Evolutionary conservation across 1,140 invertebrate species (phyloP), one percentile per base, ranked within the genome.

Genomic region (Drosophila ambigua): DNA sequence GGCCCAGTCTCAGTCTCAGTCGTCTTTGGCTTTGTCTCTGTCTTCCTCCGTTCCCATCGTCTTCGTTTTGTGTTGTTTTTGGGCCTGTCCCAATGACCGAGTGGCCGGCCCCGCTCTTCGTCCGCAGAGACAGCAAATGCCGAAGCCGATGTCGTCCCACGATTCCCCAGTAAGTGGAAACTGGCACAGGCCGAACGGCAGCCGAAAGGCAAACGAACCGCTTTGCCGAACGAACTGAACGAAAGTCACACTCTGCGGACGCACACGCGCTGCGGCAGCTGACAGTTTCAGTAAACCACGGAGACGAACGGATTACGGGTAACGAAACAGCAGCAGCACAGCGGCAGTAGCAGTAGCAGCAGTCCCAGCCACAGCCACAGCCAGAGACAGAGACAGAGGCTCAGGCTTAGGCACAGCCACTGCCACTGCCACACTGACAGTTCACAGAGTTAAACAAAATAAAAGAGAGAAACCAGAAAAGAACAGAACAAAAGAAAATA

Each of bases 211-310:
- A 8, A 7, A 4, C 5, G 41, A 24, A 35, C 39, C 15, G 7
- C 24, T 5, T 4, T 9, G 45, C 64, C 77, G 77, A 79, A 28
- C 59, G 61, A 75, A 81, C 82, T 88, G 45, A 91, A 91, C 90
- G 90, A 91, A 91, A 87, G 72, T 85, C 77, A 69, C 73, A 88
- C 83, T 91, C 81, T 81, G 78, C 71, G 67, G 69, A 78, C 67
- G 77, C 72, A 84, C 72, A 84, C 78, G 72, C 67, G 78, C 68
- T 83, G 77, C 77, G 77, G 78, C 83, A 81, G 80, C 83, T 90
- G 83, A 82, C 90, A 91, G 90, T 91, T 91, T 91, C 83, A 91
- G 90, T 91, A 89, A 91, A 91, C 90, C 90, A 90, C 85, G 82
- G 90, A 91, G 90, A 84, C 84, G 90, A 90, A 91, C 90, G 90